Conservation (phyloP, 2,113 vertebrate species). For the Salminus brasiliensis region DNA sequence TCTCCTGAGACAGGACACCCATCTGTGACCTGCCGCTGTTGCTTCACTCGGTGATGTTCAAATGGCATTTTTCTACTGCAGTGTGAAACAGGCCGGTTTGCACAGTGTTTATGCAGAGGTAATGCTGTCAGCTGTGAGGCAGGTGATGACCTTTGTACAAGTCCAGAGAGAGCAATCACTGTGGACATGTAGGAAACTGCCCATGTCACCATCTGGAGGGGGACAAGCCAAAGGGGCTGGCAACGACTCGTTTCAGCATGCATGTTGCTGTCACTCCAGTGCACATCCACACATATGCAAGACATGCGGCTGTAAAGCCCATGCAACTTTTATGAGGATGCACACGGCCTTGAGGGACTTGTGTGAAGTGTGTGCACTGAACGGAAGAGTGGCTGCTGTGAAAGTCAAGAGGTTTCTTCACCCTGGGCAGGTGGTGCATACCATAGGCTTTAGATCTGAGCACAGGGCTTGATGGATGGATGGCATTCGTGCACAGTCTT, state of each 20-base stretch:
- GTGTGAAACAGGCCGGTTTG: too few relatives aligned
- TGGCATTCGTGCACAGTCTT: neutral
- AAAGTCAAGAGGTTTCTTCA: neutral
- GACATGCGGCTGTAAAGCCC: neutral
- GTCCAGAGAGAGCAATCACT: neutral
- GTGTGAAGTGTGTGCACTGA: conserved; percentile 24
- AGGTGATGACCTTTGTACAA: neutral
- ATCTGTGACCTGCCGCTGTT: too few relatives aligned
- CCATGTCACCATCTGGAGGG: conserved; percentile 10
- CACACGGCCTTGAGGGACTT: neutral
- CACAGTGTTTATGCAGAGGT: too few relatives aligned
- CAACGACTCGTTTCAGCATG: neutral
- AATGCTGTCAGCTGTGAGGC: neutral
- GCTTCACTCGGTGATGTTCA: too few relatives aligned
- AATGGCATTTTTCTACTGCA: neutral
- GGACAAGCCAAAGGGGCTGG: neutral
- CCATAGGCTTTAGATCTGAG: neutral
- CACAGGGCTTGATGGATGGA: neutral
- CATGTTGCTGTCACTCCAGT: neutral
- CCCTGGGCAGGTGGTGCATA: neutral
- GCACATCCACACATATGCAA: neutral
- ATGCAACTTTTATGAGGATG: conserved; percentile 35
- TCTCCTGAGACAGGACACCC: too few relatives aligned
- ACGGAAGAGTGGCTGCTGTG: conserved; percentile 10
- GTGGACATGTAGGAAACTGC: neutral